Evolutionary conservation across 1,140 invertebrate genomes (phyloP).

Genomic region (Thaumetopoea pityocampa): DNA sequence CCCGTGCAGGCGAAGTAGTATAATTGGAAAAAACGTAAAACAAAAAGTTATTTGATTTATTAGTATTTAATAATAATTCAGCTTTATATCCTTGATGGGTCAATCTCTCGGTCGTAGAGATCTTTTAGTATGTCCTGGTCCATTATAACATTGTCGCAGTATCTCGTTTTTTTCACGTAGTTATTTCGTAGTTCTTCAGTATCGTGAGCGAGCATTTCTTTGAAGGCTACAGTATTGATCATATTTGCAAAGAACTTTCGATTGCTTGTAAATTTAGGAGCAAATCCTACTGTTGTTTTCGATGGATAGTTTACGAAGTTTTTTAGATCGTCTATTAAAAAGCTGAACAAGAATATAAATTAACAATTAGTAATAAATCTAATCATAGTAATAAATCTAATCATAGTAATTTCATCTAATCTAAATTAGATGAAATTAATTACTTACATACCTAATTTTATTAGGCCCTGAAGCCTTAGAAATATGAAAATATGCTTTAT

Average conservation of each 20-base stretch:
- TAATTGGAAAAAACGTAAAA: too few relatives aligned
- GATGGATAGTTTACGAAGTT: conserved; percentile 42
- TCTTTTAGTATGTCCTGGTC: conserved; percentile 33
- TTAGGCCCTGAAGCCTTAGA: too few relatives aligned
- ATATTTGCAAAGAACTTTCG: conserved; percentile 57
- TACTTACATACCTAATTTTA: too few relatives aligned
- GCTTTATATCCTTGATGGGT: conserved; percentile 33
- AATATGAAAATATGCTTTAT: too few relatives aligned
- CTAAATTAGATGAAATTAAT: too few relatives aligned
- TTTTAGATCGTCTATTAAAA: conserved; percentile 40
- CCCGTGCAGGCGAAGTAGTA: too few relatives aligned
- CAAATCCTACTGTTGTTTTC: conserved; percentile 52
- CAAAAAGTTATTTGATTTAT: too few relatives aligned
- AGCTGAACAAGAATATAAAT: conserved; percentile 29
- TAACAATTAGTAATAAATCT: too few relatives aligned
- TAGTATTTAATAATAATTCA: too few relatives aligned
- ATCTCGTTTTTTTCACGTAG: conserved; percentile 41
- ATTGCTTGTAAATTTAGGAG: conserved; percentile 47
- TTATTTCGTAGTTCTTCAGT: conserved; percentile 28
- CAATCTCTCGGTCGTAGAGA: conserved; percentile 47
- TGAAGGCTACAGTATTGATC: conserved; percentile 38
- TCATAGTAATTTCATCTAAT: too few relatives aligned
- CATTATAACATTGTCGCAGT: conserved; percentile 42
- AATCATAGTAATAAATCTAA: too few relatives aligned
- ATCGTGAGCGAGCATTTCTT: conserved; percentile 39